Base-by-base conservation (phyloP, 2,888 invertebrate species). In the Branchinecta sandiegonensis region DNA sequence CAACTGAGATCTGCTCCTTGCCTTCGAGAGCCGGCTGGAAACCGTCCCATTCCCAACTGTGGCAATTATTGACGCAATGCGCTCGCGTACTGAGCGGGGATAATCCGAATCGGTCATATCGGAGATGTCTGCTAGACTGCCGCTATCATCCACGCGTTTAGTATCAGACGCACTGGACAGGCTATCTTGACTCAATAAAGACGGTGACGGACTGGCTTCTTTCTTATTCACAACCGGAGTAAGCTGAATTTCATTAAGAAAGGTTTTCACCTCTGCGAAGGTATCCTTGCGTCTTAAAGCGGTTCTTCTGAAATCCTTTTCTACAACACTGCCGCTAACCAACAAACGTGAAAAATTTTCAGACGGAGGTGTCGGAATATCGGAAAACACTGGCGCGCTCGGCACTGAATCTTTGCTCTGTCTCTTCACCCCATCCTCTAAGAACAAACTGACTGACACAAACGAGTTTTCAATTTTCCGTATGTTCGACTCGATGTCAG, bases 131-230 rank as follows among this genome's bases (percentile, higher is more conserved):
- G n/a, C 63, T 48, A 48, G 37, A 5, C 47, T 47, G 13, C 48
- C 48, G 48, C 37, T 48, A n/a, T 67, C 23, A 46, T 68, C 68
- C 11, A 48, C 65, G 14, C 46, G 47, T 37, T 68, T 64, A 12
- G 68, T 47, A 37, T 46, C 48, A 9, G 67, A 67, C 8, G 67
- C 47, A 11, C 48, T 67, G 7, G 48, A 37, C 9, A 48, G n/a
- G 23, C 67, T 67, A 14, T 67, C 65, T 13, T 46, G 48, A 6
- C 47, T 66, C 8, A 48, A 56, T 8, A 66, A 14, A 13, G 69
- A 69, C 13, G 67, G 67, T n/a, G 68, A n/a, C 2, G 69, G 69
- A 69, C 69, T 69, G 5, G 50, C 23, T 23, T 69, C 68, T 23
- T 65, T 65, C 11, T n/a, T 48, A 17, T 37, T 4, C 37, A 37